Base-by-base conservation (phyloP, 2,888 invertebrate genomes). In the Iphiclides podalirius region DNA sequence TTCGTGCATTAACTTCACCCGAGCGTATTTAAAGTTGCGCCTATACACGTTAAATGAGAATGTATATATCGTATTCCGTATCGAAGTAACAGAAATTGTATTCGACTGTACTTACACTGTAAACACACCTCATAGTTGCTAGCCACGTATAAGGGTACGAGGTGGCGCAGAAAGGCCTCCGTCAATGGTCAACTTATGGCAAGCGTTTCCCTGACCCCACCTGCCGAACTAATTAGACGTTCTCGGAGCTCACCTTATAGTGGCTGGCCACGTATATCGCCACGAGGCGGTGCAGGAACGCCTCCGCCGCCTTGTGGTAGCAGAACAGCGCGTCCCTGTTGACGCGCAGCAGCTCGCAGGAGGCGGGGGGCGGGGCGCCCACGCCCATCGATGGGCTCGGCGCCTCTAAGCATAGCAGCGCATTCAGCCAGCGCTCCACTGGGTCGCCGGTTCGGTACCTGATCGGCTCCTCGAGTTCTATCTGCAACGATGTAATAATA, bases 261-360 rank as follows among this genome's bases (percentile, higher is more conserved):
- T 99, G 99, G 4, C 99, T 98, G 0, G 99, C 93, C 0, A 99
- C 99, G 74, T 97, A 98, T 35, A 99, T 93, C 9, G 97, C 92
- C 58, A 99, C 96, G 7, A 99, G 75, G 52, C 96, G 90, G 64
- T 98, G 98, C 7, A 99, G 88, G 79, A 99, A 99, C 1, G 93
- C 91, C 79, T 97, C 97, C 0, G 96, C 95, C 0, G 97, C 97
- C 70, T 94, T 94, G 72, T 99, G 98, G 76, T 97, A 99, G 47
- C 98, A 98, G 84, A 99, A 99, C 17, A 99, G 81, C 0, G 98
- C 97, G 77, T 99, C 99, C 0, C 86, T 52, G 93, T 95, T 82
- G 48, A 97, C 94, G 47, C 96, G 93, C 79, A 93, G 96, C 39
- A 99, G 90, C 56, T 98, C 95, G 76, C 99, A 99, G 23, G 91